phyloP scores from a whole-genome alignment of 35 echinoderm and acorn worm genomes.

The Anneissia japonica region DNA sequence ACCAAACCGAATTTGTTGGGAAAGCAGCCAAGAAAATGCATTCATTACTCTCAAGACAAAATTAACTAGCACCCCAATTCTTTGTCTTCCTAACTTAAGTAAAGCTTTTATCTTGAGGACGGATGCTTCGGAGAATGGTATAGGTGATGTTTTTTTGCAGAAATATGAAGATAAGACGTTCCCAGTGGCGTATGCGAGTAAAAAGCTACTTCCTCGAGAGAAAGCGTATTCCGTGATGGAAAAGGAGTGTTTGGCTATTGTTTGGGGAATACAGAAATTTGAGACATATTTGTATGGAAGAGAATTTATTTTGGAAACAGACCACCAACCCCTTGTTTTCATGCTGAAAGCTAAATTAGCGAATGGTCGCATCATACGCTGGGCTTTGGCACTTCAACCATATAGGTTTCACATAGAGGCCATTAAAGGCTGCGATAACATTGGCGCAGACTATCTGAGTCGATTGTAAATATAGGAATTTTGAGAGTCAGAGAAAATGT shows the following conservation, averaged over 20 bases:
- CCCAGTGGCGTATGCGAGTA: conserved; percentile 32
- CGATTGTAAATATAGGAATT: too few species aligned
- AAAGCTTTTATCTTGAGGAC: background rate
- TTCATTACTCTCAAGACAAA: conserved; percentile 7
- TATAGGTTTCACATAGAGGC: conserved; percentile 41
- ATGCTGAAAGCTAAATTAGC: conserved; percentile 11
- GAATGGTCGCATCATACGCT: conserved; percentile 42
- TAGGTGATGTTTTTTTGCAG: conserved; percentile 7
- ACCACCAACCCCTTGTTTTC: conserved; percentile 32
- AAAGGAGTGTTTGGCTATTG: conserved; percentile 42
- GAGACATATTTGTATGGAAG: conserved; percentile 42
- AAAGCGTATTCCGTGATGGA: conserved; percentile 9
- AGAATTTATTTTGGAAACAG: conserved; percentile 35
- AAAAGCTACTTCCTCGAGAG: conserved; percentile 11
- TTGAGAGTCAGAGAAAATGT: too few species aligned
- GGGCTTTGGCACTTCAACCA: conserved; percentile 33
- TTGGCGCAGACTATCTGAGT: conserved; percentile 52
- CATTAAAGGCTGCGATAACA: conserved; percentile 45
- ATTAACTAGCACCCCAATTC: background rate
- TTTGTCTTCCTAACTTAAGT: background rate
- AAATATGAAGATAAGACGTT: conserved; percentile 5
- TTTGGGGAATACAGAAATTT: conserved; percentile 47
- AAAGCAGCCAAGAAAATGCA: background rate
- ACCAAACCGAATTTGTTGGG: conserved; percentile 1
- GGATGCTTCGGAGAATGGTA: conserved; percentile 1